Conservation (phyloP, 2,113 vertebrate genomes). For the Alethe castanea region DNA sequence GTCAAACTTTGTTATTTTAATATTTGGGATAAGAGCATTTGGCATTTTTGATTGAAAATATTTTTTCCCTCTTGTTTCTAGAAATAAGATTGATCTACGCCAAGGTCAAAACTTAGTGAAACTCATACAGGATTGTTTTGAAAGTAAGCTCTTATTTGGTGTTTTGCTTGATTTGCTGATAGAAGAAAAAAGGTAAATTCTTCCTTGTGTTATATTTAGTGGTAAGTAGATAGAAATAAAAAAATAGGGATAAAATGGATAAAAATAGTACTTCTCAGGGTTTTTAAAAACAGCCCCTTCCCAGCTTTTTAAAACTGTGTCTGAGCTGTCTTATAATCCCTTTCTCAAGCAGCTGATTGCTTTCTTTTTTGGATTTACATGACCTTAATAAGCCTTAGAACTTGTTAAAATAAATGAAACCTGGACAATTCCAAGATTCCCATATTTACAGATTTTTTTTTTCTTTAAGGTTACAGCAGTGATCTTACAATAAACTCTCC, state of each 20-base stretch:
- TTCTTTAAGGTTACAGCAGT: conserved; percentile 22
- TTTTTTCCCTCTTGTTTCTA: not conserved
- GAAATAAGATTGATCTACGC: conserved; percentile 25
- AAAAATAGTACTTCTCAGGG: not conserved
- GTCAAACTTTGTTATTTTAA: not conserved
- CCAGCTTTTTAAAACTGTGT: not conserved
- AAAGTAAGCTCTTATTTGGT: conserved; percentile 65
- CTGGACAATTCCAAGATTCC: not conserved
- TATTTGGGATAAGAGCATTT: not conserved
- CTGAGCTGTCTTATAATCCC: not conserved
- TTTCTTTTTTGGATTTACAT: not conserved
- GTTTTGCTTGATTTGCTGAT: not conserved
- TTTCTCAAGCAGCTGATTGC: not conserved
- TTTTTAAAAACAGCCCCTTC: not conserved
- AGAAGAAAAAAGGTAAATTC: not conserved
- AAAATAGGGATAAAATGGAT: not conserved
- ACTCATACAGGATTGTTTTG: conserved; percentile 67
- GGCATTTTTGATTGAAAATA: not conserved
- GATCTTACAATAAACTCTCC: conserved; percentile 37
- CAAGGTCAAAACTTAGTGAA: conserved; percentile 54
- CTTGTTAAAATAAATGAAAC: not conserved
- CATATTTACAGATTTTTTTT: not conserved
- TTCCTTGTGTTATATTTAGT: not conserved
- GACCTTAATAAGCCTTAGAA: not conserved
- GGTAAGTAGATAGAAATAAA: not conserved